These are phyloP conservation scores for Papilio glaucus DNA, from an alignment of 1,140 invertebrate genomes.

Conservation along the genomic window DNA sequence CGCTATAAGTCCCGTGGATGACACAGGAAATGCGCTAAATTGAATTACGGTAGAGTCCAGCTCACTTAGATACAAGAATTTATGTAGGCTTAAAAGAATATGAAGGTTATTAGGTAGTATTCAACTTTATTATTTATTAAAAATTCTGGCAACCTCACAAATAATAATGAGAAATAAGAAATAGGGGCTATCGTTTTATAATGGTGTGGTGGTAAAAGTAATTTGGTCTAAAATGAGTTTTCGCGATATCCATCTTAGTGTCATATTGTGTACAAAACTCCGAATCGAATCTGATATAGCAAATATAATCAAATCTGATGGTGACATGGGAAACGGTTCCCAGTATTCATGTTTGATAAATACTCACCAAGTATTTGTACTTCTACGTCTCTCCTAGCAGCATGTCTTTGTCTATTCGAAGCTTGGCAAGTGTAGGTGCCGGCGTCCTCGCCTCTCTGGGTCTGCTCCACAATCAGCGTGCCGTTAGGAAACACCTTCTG, in stretches of 20 bases:
- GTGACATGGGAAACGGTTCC: too few relatives aligned
- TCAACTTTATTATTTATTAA: not conserved
- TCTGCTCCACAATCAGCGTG: constrained; percentile 92
- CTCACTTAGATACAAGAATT: constrained; percentile 3
- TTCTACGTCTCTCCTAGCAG: constrained; percentile 91
- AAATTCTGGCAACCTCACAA: not conserved
- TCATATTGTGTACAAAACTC: too few relatives aligned
- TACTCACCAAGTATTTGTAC: constrained; percentile 92
- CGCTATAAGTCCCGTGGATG: constrained; percentile 60
- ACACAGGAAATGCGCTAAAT: constrained; percentile 66
- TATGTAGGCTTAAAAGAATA: constrained; percentile 9
- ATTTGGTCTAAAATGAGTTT: too few relatives aligned
- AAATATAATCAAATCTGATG: too few relatives aligned
- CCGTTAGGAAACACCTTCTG: constrained; percentile 95
- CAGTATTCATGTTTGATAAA: too few relatives aligned
- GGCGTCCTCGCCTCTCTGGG: constrained; percentile 90
- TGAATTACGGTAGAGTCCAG: constrained; percentile 73
- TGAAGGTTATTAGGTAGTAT: not conserved
- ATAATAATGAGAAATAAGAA: too few relatives aligned
- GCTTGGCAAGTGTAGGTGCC: constrained; percentile 95
- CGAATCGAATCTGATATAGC: too few relatives aligned
- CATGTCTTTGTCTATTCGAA: constrained; percentile 91
- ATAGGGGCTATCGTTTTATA: too few relatives aligned
- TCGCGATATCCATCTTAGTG: too few relatives aligned
- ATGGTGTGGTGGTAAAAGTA: too few relatives aligned